A percentile compares a stretch with the other conserved stretches of the same genome.
Conservation (phyloP, 2,113 vertebrate genomes). For the Lampris megalopsis region DNA sequence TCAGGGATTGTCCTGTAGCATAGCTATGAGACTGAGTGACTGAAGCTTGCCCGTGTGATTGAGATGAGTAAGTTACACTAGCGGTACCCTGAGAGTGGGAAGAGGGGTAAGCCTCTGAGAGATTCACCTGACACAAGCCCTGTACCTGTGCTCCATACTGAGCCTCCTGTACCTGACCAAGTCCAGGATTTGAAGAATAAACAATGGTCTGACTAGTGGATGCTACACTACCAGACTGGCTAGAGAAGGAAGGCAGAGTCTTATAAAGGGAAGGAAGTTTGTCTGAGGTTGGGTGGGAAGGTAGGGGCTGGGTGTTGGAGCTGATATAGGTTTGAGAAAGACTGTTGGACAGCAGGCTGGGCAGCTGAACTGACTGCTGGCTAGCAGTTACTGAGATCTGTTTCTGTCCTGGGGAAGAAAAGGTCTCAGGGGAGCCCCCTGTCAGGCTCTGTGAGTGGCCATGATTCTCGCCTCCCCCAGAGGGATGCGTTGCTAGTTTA, state of each 20-base stretch:
- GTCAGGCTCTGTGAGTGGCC: constrained; percentile 85
- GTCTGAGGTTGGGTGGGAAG: constrained; percentile 88
- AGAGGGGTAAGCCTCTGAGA: constrained; percentile 90
- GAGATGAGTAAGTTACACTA: constrained; percentile 91
- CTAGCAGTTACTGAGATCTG: constrained; percentile 92
- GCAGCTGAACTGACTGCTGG: constrained; percentile 92
- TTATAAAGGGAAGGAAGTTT: constrained; percentile 93
- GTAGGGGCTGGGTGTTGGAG: constrained; percentile 89
- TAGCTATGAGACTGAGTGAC: constrained; percentile 91
- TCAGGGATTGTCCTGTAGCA: constrained; percentile 88
- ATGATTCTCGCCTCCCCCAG: constrained; percentile 86
- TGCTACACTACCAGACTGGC: constrained; percentile 86
- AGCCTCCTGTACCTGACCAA: constrained; percentile 81
- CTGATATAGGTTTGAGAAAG: constrained; percentile 90
- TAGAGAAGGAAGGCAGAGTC: constrained; percentile 88
- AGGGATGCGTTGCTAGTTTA: constrained; percentile 84
- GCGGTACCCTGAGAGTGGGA: constrained; percentile 92
- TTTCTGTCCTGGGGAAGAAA: constrained; percentile 90
- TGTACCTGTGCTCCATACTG: constrained; percentile 89
- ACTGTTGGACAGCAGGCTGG: constrained; percentile 90
- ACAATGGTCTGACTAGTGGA: constrained; percentile 88
- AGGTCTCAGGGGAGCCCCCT: constrained; percentile 88
- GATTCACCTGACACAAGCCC: constrained; percentile 88
- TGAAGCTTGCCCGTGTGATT: constrained; percentile 89
- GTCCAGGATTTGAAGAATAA: constrained; percentile 86